Evolutionary conservation across 1,140 invertebrate species (phyloP).

Genomic region (Nomia melanderi): DNA sequence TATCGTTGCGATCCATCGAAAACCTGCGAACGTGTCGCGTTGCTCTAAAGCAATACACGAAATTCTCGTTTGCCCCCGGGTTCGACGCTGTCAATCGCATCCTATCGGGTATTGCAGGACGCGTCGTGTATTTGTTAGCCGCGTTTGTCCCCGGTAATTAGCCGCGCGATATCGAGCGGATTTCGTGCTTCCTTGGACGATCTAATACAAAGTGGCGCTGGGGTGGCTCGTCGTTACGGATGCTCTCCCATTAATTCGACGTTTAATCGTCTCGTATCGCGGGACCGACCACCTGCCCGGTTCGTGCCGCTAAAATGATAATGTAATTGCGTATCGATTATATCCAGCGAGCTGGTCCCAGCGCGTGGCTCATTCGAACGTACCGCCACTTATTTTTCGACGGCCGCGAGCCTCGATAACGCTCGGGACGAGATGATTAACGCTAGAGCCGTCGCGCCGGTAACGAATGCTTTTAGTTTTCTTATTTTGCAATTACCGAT

Average conservation of each 20-base stretch:
- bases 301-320: slow-evolving; percentile 30
- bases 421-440: no score
- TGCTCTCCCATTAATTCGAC: slow-evolving; percentile 29
- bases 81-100: neutral
- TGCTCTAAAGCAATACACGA: no score
- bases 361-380: neutral
- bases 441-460: no score
- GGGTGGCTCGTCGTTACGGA: slow-evolving; percentile 7
- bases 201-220: neutral
- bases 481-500: no score
- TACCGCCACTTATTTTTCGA: no score
- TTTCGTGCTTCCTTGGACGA: slow-evolving; percentile 18
- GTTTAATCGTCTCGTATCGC: slow-evolving; percentile 41
- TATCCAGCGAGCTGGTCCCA: neutral
- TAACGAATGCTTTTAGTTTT: no score
- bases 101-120: neutral
- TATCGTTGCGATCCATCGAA: no score
- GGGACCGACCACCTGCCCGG: slow-evolving; percentile 9
- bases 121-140: neutral
- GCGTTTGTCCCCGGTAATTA: neutral
- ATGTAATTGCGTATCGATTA: slow-evolving; percentile 50
- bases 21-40: no score
- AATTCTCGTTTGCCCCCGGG: neutral
- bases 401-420: no score
- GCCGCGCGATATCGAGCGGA: neutral